Percentiles rank a stretch among this genome's conserved stretches.
These are phyloP conservation scores for Nymphalis c-album DNA, from an alignment of 2,888 invertebrate genomes.

Conservation along the genomic window DNA sequence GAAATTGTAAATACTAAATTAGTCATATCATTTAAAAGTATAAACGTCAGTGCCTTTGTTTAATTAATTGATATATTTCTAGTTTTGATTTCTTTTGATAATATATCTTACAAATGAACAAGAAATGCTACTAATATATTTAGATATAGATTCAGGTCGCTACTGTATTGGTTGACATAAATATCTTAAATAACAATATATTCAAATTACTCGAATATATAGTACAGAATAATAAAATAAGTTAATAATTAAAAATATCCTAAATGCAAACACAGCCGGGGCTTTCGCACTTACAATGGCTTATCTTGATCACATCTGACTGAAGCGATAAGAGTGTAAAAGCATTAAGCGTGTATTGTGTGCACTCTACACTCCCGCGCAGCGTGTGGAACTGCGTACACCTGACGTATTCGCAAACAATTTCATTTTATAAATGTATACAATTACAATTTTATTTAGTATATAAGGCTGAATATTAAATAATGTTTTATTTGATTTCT, in stretches of 20 bases:
- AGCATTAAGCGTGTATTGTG: conserved; percentile 12
- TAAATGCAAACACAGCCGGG: conserved; percentile 2
- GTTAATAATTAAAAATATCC: conserved; percentile 1
- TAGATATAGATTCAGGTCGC: too few species aligned
- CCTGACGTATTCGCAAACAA: conserved; percentile 18
- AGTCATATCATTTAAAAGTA: too few species aligned
- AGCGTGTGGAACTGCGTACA: conserved; percentile 9
- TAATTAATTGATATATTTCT: too few species aligned
- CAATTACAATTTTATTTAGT: background rate
- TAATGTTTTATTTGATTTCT: too few species aligned
- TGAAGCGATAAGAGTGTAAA: conserved; percentile 14
- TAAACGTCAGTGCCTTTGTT: too few species aligned
- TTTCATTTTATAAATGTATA: background rate
- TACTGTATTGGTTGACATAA: too few species aligned
- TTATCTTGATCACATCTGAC: conserved; percentile 14
- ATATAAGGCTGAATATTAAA: background rate
- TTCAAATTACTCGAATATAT: background rate
- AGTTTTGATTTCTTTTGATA: too few species aligned
- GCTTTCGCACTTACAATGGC: conserved; percentile 10
- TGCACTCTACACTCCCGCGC: background rate
- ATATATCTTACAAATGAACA: too few species aligned
- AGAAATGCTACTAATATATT: too few species aligned
- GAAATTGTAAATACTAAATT: too few species aligned
- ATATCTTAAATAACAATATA: too few species aligned
- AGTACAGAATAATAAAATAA: background rate